Evolutionary conservation across 2,797 vertebrate genomes (phyloP), one percentile per base, ranked within the genome.

Genomic region (Saxicola maurus): DNA sequence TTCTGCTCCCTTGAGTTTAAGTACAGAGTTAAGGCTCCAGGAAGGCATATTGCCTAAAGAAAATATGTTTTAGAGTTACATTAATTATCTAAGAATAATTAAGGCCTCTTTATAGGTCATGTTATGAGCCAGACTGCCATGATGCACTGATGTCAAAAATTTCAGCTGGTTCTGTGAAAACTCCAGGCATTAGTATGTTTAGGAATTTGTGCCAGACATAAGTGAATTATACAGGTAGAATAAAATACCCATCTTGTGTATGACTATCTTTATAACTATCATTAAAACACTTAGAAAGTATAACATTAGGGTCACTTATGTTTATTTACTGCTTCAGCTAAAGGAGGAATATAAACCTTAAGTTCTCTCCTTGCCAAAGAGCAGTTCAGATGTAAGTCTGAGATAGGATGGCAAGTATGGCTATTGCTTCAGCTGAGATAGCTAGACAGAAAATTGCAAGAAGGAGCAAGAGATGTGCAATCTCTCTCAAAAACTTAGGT

Each of bases 81-180:
- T 87, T 85, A 77, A 81, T 89, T 92, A 57, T 43, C 17, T 45
- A 75, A 53, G 68, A 81, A 91, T 83, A 83, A 82, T 86, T 86
- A 81, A 78, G 25, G 27, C 6, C 9, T 57, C 35, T 61, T 80
- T 87, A 43, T 87, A 80, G 61, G 35, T 68, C 38, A 37, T 33
- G 35, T 51, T 80, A 61, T 37, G 51, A 85, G 33, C 49, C 24
- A 23, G 17, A 65, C 87, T 89, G 68, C 55, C 65, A 46, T 35
- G 31, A 43, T 40, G 10, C 31, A 51, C 25, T 68, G 20, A 60
- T 82, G 45, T 60, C 2, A 91, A 92, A 90, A 90, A 69, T 9
- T 60, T 13, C 65, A 74, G 25, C 46, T 74, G 21, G 17, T 82
- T 90, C 23, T 74, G 15, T 59, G 61, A 37, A 77, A 55, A n/a